A percentile compares a stretch with the other conserved stretches of the same genome.
Conservation (phyloP, 1,140 invertebrate genomes). For the Glossosoma conforme region DNA sequence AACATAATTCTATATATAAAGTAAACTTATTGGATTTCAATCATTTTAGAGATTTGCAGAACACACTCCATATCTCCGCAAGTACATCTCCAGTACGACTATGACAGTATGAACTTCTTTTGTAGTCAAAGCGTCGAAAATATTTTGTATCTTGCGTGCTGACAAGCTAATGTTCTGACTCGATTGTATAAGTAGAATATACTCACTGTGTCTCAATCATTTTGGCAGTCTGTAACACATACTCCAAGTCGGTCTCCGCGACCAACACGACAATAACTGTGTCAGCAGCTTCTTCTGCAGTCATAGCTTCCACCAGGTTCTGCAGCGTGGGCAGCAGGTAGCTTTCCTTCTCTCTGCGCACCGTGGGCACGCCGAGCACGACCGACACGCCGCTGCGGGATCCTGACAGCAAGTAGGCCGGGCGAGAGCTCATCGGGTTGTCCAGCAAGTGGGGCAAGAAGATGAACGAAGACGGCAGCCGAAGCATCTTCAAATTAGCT, state of each 20-base stretch:
- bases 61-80: no score
- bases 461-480: slow-evolving; percentile 75
- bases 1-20: neutral
- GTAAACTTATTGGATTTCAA: neutral
- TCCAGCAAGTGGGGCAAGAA: slow-evolving; percentile 85
- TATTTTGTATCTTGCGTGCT: no score
- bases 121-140: no score
- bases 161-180: no score
- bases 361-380: slow-evolving; percentile 81
- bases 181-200: neutral
- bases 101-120: no score
- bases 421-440: slow-evolving; percentile 69
- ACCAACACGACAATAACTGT: slow-evolving; percentile 87
- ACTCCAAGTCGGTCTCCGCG: slow-evolving; percentile 77
- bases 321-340: slow-evolving; percentile 86
- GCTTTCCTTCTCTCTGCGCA: slow-evolving; percentile 80
- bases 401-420: slow-evolving; percentile 72
- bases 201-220: slow-evolving; percentile 73
- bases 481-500: slow-evolving; percentile 39
- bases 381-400: slow-evolving; percentile 71
- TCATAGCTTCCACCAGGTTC: slow-evolving; percentile 81
- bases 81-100: no score
- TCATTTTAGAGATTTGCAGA: no score
- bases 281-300: slow-evolving; percentile 67
- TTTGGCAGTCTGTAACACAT: slow-evolving; percentile 63